Evolutionary conservation across 2,888 invertebrate genomes (phyloP).

Genomic region (Drosophila lutescens): DNA sequence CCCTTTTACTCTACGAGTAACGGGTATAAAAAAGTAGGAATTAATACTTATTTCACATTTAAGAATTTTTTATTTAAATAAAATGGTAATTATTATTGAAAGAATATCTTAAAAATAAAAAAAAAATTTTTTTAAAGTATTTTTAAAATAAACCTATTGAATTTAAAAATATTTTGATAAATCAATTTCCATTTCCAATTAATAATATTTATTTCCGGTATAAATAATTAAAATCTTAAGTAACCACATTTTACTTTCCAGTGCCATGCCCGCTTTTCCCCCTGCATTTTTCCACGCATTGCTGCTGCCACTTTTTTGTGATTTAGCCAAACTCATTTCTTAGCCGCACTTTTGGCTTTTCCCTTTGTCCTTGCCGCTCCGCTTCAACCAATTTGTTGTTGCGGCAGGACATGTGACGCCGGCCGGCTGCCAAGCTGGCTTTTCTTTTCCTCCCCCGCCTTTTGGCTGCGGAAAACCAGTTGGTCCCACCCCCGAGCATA

Average conservation of each 20-base stretch:
- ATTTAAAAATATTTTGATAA: no score
- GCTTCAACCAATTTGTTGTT: slow-evolving; percentile 69
- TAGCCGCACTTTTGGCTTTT: slow-evolving; percentile 41
- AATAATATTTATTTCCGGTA: no score
- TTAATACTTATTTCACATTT: not conserved
- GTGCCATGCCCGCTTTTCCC: not conserved
- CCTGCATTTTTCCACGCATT: slow-evolving; percentile 42
- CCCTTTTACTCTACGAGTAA: no score
- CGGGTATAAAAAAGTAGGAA: no score
- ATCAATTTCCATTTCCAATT: no score
- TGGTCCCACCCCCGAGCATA: slow-evolving; percentile 11
- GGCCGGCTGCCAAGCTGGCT: slow-evolving; percentile 36
- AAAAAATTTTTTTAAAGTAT: no score
- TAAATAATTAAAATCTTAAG: not conserved
- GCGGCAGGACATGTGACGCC: slow-evolving; percentile 66
- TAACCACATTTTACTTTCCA: not conserved
- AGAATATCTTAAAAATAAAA: no score
- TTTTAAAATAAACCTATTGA: no score
- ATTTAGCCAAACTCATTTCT: slow-evolving; percentile 39
- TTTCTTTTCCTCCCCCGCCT: slow-evolving; percentile 17
- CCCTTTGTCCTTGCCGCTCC: slow-evolving; percentile 28
- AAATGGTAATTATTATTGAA: no score
- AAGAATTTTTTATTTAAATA: no score
- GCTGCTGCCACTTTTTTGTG: slow-evolving; percentile 13
- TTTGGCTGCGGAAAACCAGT: slow-evolving; percentile 7